Base-by-base conservation (phyloP, 1,140 invertebrate species). In the Aphaenogaster ashmeadi region DNA sequence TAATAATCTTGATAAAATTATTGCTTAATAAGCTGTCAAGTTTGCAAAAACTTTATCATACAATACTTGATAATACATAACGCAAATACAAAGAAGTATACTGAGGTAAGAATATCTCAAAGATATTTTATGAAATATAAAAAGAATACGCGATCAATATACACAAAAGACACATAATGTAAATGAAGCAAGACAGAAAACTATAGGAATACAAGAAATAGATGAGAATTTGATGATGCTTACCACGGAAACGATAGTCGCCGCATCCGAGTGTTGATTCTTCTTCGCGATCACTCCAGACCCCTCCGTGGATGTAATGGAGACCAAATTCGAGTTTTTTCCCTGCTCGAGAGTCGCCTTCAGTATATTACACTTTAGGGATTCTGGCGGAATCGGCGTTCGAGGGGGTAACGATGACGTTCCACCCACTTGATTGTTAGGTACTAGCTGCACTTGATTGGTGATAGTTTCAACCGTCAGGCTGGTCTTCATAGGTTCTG, bases 291-390 rank as follows among this genome's bases (percentile, higher is more conserved):
- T 87, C 56, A 92, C 81, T 69, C 92, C 56, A 36, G 91, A 80
- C 33, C 95, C 95, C 81, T 96, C 96, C 47, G 93, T 92, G 13
- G 93, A 92, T 0, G 93, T 93, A 44, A 96, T 94, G 0, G 94
- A 95, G 47, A 95, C 92, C 87, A 95, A 88, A 93, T 95, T 96
- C 3, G 95, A 95, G 74, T 93, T 95, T 71, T 95, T 95, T 7
- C 90, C 92, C 44, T 93, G 92, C 41, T 95, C 94, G 8, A 95
- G 92, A 62, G 93, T 92, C 4, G 95, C 98, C 96, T 99, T 99
- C 50, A 99, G 95, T 93, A 99, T 99, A 96, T 99, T 99, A 95
- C 98, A 99, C 95, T 99, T 99, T 66, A 99, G 96, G 92, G 98
- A 98, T 86, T 98, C 98, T 1, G 98, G 97, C 52, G 98, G 98